A percentile compares a stretch with the other conserved stretches of the same genome.
These are phyloP conservation scores for Drosophila sucinea DNA, from an alignment of 1,140 invertebrate genomes.

Conservation along the genomic window DNA sequence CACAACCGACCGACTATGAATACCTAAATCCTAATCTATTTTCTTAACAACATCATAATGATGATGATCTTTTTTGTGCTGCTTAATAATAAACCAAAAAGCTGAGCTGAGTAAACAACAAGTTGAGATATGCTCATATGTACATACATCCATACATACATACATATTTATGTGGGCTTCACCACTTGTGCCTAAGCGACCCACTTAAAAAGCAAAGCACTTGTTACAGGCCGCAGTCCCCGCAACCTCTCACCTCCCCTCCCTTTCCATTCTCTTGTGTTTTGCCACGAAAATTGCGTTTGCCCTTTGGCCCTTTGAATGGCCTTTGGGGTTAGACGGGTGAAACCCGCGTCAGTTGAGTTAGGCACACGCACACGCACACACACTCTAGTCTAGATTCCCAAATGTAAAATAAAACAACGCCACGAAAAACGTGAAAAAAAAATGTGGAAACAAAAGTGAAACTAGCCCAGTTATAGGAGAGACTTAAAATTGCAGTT, in stretches of 20 bases:
- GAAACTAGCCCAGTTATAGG: background rate
- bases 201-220: constrained; percentile 45
- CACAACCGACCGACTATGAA: background rate
- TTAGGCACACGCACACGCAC: constrained; percentile 7
- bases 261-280: constrained; percentile 1
- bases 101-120: constrained; percentile 27
- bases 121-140: constrained; percentile 18
- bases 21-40: constrained; percentile 10
- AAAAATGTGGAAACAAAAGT: background rate
- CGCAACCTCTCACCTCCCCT: background rate
- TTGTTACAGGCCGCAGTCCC: constrained; percentile 30
- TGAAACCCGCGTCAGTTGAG: constrained; percentile 5
- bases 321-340: constrained; percentile 21
- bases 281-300: constrained; percentile 47
- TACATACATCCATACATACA: background rate
- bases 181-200: constrained; percentile 30
- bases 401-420: constrained; percentile 1
- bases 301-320: constrained; percentile 45
- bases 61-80: constrained; percentile 6
- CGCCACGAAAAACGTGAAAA: background rate
- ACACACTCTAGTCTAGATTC: background rate
- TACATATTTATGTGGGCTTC: background rate
- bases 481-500: constrained; percentile 1
- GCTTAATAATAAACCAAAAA: constrained; percentile 8
- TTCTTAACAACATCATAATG: constrained; percentile 6